A percentile compares a stretch with the other conserved stretches of the same genome.
These are phyloP conservation scores for Stomatorhinus walkeri DNA, from an alignment of 2,797 vertebrate species.

Conservation along the genomic window DNA sequence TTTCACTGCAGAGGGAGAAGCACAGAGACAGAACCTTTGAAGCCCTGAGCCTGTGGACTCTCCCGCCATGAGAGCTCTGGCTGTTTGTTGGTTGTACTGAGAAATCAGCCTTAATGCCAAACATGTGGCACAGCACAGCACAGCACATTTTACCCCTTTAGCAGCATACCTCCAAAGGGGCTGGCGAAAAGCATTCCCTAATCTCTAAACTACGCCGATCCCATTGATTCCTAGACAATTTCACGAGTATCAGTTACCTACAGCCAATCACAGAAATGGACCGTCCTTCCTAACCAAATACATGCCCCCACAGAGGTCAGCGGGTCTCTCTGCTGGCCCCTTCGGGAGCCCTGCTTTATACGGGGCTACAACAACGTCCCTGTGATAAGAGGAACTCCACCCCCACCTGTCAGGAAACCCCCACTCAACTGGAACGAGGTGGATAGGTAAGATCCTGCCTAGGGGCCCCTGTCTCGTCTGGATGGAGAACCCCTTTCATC, in stretches of 20 bases:
- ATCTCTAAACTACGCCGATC: neutral
- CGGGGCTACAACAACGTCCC: constrained; percentile 23
- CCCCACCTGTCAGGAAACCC: constrained; percentile 47
- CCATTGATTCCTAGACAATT: neutral
- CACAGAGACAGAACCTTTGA: neutral
- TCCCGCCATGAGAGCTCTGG: neutral
- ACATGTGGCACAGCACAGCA: neutral
- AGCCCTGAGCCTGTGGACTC: neutral
- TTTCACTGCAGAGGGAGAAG: neutral
- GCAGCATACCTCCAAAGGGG: neutral
- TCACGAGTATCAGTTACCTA: neutral
- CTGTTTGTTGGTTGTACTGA: neutral
- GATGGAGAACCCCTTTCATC: neutral
- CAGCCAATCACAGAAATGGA: neutral
- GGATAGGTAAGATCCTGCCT: constrained; percentile 70
- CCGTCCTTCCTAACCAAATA: neutral
- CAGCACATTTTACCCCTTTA: neutral
- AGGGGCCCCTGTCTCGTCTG: neutral
- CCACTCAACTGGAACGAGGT: constrained; percentile 69
- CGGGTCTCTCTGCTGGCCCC: constrained; percentile 64
- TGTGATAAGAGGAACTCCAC: constrained; percentile 25
- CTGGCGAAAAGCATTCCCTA: neutral
- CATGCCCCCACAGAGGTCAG: constrained; percentile 54
- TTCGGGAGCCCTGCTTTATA: constrained; percentile 63
- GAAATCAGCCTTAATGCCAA: neutral